Evolutionary conservation across 2,797 vertebrate species (phyloP), one percentile per base, ranked within the genome.

Genomic region (Poecilia velifera): DNA sequence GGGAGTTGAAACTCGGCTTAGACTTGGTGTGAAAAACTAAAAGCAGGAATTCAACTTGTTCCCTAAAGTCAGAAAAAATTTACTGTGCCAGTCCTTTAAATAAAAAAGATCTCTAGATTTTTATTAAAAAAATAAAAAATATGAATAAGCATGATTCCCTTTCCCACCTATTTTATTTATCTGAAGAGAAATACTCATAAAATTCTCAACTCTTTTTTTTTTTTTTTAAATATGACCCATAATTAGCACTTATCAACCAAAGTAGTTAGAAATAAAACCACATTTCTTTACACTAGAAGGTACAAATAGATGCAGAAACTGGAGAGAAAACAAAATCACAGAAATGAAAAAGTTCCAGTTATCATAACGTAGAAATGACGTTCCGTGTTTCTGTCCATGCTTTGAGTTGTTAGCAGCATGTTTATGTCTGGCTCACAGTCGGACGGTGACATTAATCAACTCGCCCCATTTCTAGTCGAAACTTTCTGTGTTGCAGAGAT

Each of bases 401-500:
- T 22, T 39, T 68, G 1, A 5, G 3, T 41, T 43, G 73, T n/a
- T 84, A 59, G 31, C 82, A 72, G 78, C 28, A 79, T 72, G 55
- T 62, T 57, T 76, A 81, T 88, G 83, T 81, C 9, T 6, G 71
- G 77, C 76, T 93, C 79, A 72, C 3, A 55, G 76, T 76, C 75
- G 89, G 82, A 88, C 36, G n/a, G 77, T 85, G 79, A 84, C 90
- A 93, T 94, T 94, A 92, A 94, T 95, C 89, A 94, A 89, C 90
- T 73, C 90, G 89, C 16, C 93, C 91, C 84, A 90, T 79, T 92
- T 93, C 83, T 84, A 55, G 10, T 45, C 46, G 36, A 84, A 83
- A 85, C 84, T 70, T 64, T 70, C 84, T 70, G 77, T 31, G 64
- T 68, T 82, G 71, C 82, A 85, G 82, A 89, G 78, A 81, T 73